Evolutionary conservation across 2,888 invertebrate species (phyloP), one percentile per base, ranked within the genome.

Genomic region (Phyto melanocephala): DNA sequence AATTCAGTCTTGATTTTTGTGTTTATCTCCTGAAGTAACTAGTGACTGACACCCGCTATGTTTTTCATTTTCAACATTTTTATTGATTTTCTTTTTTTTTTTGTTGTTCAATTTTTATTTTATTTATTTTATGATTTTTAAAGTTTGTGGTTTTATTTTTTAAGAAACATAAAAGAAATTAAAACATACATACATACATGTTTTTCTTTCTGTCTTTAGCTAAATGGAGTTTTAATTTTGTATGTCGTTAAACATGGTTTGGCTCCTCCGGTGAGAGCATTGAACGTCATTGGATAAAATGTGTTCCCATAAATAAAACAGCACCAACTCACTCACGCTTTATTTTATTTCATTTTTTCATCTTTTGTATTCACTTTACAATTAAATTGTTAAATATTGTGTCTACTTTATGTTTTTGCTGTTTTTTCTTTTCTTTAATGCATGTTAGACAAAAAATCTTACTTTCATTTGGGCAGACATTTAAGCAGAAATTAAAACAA

Each of bases 211-310:
- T 20, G 28, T 28, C 24, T 33, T 22, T 28, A 42, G 20, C 35
- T 77, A 28, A 33, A 62, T 77, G 68, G 22, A 24, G 47, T 68
- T 76, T 33, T 28, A 13, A 13, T 62, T 65, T 70, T 62, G 54
- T 67, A 22, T 80, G 62, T 70, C 56, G 40, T 80, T 63, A 77
- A 68, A 45, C 81, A 72, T 68, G 77, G 62, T 63, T 79, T 68
- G 77, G 62, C 68, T 79, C 79, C 79, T 72, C 37, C 35, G 63
- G 45, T 54, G 52, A 75, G 82, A 82, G 78, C 82, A 82, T 82
- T 82, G 79, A 82, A 82, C 82, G 79, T 82, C 82, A 82, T 82
- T 82, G 82, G 56, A 67, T 79, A 60, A 82, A 82, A 82, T 82
- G 75, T 82, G 79, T 76, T 82, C 71, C 79, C 75, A 82, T 79